phyloP scores from a whole-genome alignment of 2,113 vertebrate species.

The Calyptomena viridis region DNA sequence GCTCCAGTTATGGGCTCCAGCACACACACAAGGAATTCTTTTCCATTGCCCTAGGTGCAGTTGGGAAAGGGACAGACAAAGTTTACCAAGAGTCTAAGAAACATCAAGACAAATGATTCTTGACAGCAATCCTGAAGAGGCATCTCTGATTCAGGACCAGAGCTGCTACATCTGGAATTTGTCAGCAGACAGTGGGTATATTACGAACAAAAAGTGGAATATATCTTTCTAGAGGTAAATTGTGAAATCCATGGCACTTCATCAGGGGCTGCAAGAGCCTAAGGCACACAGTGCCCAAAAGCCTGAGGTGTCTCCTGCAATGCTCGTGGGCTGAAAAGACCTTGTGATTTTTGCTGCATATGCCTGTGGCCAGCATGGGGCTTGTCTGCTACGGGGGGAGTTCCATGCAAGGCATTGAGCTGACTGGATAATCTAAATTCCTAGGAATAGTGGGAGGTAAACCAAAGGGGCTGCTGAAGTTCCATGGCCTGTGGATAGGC shows the following conservation, averaged over 20 bases:
- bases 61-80: not conserved
- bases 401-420: not conserved
- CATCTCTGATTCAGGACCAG: not conserved
- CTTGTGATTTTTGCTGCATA: not conserved
- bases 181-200: not conserved
- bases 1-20: accelerated
- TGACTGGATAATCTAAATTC: not conserved
- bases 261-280: not conserved
- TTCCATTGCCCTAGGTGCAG: not conserved
- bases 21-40: not conserved
- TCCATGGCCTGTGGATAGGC: accelerated
- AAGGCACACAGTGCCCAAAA: not conserved
- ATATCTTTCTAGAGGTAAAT: not conserved
- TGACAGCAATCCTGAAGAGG: not conserved
- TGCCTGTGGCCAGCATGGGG: not conserved
- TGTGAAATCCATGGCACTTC: not conserved
- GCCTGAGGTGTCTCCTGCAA: not conserved
- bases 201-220: not conserved
- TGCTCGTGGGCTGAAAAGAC: not conserved
- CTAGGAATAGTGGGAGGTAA: not conserved
- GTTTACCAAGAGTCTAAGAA: not conserved
- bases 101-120: not conserved
- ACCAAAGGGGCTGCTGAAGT: not conserved
- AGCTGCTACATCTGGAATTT: not conserved
- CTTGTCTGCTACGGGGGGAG: not conserved